Evolutionary conservation across 1,140 invertebrate genomes (phyloP).

Genomic region (Drosophila suzukii): DNA sequence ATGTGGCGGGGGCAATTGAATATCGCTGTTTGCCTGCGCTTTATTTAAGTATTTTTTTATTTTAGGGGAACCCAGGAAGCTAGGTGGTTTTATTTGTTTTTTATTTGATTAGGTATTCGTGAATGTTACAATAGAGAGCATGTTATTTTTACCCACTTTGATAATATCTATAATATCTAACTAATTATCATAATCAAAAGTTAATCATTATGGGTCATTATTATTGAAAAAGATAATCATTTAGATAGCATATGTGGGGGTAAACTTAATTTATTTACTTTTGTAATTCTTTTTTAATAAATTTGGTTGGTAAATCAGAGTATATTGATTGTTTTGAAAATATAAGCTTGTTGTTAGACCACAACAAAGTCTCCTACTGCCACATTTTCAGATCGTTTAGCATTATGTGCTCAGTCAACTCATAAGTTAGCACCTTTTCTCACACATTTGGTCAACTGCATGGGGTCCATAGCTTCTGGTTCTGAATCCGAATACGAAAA

Average conservation of each 20-base stretch:
- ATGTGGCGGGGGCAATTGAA: conserved; percentile 23
- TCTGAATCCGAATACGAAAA: conserved; percentile 17
- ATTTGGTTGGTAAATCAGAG: too few species aligned
- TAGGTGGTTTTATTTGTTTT: background rate
- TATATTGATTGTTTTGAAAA: too few species aligned
- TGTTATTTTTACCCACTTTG: background rate
- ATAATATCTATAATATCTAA: background rate
- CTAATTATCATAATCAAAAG: background rate
- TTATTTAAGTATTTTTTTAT: background rate
- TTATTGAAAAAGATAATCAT: background rate
- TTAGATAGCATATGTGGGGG: background rate
- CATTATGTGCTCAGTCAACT: conserved; percentile 6
- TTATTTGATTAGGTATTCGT: background rate
- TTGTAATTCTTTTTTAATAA: too few species aligned
- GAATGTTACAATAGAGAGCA: background rate
- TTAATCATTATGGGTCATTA: background rate
- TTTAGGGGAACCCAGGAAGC: background rate
- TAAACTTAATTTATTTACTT: too few species aligned
- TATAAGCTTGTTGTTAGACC: too few species aligned
- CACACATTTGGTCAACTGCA: conserved; percentile 41
- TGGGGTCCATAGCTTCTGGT: conserved; percentile 37
- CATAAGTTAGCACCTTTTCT: conserved; percentile 38
- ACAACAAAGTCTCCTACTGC: background rate
- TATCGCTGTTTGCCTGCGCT: conserved; percentile 17
- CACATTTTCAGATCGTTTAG: conserved; percentile 13